Evolutionary conservation across 1,140 invertebrate species (phyloP), one percentile per base, ranked within the genome.

Genomic region (Dendrolimus kikuchii): DNA sequence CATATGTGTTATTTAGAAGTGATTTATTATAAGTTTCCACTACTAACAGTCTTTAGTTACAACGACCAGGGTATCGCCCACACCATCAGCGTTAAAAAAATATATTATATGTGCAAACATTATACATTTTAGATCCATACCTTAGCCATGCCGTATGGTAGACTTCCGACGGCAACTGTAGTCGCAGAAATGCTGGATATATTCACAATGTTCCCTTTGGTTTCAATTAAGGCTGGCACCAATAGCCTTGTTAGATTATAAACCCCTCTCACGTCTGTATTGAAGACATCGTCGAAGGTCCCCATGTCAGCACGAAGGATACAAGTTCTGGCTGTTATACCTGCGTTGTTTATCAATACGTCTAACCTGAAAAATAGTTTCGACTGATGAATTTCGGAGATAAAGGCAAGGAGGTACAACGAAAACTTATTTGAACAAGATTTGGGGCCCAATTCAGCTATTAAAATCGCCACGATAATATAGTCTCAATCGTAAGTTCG

Each of bases 231-330:
- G 69, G 93, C 86, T 5, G 94, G 93, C 4, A 93, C 90, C 46
- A 92, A 90, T 40, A 94, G 68, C 88, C 90, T 90, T 4, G 92
- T 94, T 49, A 95, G 72, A 50, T 93, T 88, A 77, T 92, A 94
- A 2, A 94, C 77, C n/a, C 92, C 88, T 45, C 92, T 87, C 5
- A 95, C 91, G 79, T 95, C 94, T 41, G 90, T 74, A 61, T 91
- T 90, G 64, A 95, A 92, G 2, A 95, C 68, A 53, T 84, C 64
- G 63, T 98, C 95, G 79, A 92, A 96, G 59, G 94, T 92, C 51
- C 92, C 91, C 66, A 97, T 77, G 47, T 89, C 91, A 1, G 94
- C 94, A 52, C 89, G 92, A 82, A 96, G 94, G 67, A 96, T 94
- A 38, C 81, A 88, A 40, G 95, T 95, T 54, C 71, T 57, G 90